Conservation (phyloP, 2,797 vertebrate species). For the Sitta carolinensis region DNA sequence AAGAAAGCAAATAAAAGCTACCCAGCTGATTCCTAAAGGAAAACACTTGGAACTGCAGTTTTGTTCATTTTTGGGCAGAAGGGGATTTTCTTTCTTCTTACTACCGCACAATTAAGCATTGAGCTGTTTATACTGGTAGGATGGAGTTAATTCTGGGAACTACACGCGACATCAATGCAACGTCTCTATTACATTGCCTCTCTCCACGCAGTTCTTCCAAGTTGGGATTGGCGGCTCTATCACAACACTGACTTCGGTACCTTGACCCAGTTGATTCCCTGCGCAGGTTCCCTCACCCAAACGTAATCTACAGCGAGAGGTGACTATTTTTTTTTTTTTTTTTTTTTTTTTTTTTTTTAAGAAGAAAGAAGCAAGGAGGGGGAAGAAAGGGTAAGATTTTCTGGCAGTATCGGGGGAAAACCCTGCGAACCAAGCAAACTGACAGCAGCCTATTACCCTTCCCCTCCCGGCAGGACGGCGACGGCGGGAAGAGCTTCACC, state of each 20-base stretch:
- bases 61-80: conserved; percentile 14
- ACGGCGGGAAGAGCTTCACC: background rate
- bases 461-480: background rate
- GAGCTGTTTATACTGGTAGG: background rate
- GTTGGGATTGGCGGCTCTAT: background rate
- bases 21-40: conserved; percentile 1
- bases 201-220: background rate
- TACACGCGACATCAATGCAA: background rate
- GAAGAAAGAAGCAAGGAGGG: background rate
- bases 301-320: background rate
- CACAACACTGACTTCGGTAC: background rate
- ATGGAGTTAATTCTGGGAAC: conserved; percentile 38
- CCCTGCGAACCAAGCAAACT: background rate
- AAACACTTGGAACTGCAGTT: conserved; percentile 19
- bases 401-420: background rate
- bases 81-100: background rate
- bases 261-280: background rate
- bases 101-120: background rate
- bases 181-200: conserved; percentile 9
- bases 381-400: background rate
- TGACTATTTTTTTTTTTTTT: background rate
- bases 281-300: background rate
- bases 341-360: background rate
- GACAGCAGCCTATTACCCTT: background rate
- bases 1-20: conserved; percentile 35